Percentiles rank a stretch among this genome's conserved stretches.
These are phyloP conservation scores for Linnaemya tessellans DNA, from an alignment of 2,888 invertebrate genomes.

Conservation along the genomic window DNA sequence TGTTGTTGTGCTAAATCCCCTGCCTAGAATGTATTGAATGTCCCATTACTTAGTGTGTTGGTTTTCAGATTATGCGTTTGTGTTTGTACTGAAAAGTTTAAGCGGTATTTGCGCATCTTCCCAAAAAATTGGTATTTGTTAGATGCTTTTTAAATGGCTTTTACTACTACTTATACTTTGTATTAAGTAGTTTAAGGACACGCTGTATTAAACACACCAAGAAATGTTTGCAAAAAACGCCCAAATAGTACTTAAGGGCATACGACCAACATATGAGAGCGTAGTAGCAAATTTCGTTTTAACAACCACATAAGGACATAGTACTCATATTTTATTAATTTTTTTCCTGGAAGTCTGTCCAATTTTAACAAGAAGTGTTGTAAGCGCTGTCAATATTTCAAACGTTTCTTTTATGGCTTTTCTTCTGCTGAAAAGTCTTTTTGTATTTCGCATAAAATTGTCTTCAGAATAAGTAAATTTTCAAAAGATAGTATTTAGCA, in stretches of 20 bases:
- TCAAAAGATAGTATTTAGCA: no score
- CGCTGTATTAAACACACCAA: background rate
- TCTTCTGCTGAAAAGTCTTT: background rate
- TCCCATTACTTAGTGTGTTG: background rate
- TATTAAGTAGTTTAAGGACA: conserved; percentile 37
- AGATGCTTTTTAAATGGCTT: background rate
- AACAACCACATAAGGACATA: conserved; percentile 69
- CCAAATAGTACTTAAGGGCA: conserved; percentile 67
- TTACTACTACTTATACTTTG: background rate
- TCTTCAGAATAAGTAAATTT: background rate
- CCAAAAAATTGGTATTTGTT: conserved; percentile 12
- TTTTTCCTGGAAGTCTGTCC: conserved; percentile 35
- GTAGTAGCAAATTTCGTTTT: conserved; percentile 43
- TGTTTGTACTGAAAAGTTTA: background rate
- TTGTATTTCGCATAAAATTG: background rate
- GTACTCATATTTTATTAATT: conserved; percentile 82
- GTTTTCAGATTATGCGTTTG: background rate
- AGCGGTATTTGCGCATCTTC: conserved; percentile 31
- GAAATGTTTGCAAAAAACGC: conserved; percentile 32
- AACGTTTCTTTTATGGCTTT: background rate
- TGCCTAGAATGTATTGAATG: conserved; percentile 12
- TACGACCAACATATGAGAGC: conserved; percentile 60
- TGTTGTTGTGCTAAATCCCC: conserved; percentile 34
- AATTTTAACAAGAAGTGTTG: background rate
- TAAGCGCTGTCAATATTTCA: background rate